A percentile compares a stretch with the other conserved stretches of the same genome.
These are phyloP conservation scores for Antrozous pallidus DNA, from an alignment of 2,797 vertebrate genomes.

Conservation along the genomic window DNA sequence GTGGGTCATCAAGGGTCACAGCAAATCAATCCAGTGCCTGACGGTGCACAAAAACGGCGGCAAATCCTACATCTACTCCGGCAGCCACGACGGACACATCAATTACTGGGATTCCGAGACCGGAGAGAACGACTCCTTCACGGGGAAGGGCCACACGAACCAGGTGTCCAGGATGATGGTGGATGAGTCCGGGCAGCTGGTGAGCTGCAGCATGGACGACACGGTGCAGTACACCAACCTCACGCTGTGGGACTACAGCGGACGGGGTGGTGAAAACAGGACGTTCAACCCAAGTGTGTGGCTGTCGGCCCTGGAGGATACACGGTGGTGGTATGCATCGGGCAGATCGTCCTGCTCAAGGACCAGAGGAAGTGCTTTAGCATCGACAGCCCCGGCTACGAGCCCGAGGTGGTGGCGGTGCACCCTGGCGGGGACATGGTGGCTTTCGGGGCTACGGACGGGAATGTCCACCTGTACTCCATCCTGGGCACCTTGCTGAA, in stretches of 20 bases:
- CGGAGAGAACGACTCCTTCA: slow-evolving; percentile 90
- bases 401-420: slow-evolving; percentile 88
- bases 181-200: slow-evolving; percentile 86
- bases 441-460: slow-evolving; percentile 92
- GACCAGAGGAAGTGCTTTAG: slow-evolving; percentile 93
- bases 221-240: slow-evolving; percentile 91
- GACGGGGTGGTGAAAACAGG: slow-evolving; percentile 94
- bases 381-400: slow-evolving; percentile 88
- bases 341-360: slow-evolving; percentile 94
- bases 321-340: slow-evolving; percentile 90
- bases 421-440: slow-evolving; percentile 89
- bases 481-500: slow-evolving; percentile 90
- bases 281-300: slow-evolving; percentile 92
- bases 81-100: slow-evolving; percentile 96
- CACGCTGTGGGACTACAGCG: slow-evolving; percentile 88
- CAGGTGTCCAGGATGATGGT: slow-evolving; percentile 90
- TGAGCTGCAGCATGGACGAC: slow-evolving; percentile 97
- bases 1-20: slow-evolving; percentile 94
- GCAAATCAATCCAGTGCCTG: slow-evolving; percentile 95
- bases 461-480: slow-evolving; percentile 89
- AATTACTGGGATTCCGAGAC: slow-evolving; percentile 97
- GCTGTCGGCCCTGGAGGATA: slow-evolving; percentile 88
- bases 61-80: slow-evolving; percentile 91
- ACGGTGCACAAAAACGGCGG: slow-evolving; percentile 90
- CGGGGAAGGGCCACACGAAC: slow-evolving; percentile 96